Evolutionary conservation across 2,888 invertebrate genomes (phyloP).

Genomic region (Nomada ferruginata): DNA sequence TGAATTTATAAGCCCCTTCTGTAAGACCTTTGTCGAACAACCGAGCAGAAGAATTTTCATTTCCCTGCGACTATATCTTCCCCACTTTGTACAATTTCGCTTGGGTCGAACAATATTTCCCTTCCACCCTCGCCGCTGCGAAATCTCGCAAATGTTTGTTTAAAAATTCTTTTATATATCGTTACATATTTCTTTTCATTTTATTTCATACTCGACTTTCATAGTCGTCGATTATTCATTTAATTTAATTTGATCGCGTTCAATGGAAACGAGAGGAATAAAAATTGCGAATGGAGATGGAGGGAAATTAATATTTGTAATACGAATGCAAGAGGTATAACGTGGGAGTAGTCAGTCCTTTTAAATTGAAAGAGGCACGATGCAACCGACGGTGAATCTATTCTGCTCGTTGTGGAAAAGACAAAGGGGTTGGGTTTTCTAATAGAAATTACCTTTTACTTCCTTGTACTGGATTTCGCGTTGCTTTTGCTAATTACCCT

Average conservation of each 20-base stretch:
- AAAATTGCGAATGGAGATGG: too few relatives aligned
- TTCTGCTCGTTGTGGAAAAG: background rate
- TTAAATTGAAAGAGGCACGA: background rate
- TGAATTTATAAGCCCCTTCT: background rate
- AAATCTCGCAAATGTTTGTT: too few relatives aligned
- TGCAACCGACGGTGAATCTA: background rate
- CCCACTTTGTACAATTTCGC: background rate
- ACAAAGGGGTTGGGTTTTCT: background rate
- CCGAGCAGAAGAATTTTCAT: background rate
- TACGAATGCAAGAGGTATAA: background rate
- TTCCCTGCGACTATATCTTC: background rate
- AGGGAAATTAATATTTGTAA: background rate
- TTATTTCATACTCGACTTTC: too few relatives aligned
- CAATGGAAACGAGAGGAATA: background rate
- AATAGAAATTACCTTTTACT: background rate
- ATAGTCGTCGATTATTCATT: too few relatives aligned
- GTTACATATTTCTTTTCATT: too few relatives aligned
- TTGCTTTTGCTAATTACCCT: too few relatives aligned
- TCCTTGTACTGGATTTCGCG: too few relatives aligned
- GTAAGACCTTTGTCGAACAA: background rate
- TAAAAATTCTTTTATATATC: too few relatives aligned
- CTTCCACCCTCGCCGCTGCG: too few relatives aligned
- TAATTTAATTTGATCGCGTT: too few relatives aligned
- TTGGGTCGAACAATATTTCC: too few relatives aligned
- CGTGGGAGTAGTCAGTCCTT: background rate